Percentiles rank a stretch among this genome's conserved stretches.
Conservation (phyloP, 1,140 invertebrate genomes). For the Drosophila punjabiensis region DNA sequence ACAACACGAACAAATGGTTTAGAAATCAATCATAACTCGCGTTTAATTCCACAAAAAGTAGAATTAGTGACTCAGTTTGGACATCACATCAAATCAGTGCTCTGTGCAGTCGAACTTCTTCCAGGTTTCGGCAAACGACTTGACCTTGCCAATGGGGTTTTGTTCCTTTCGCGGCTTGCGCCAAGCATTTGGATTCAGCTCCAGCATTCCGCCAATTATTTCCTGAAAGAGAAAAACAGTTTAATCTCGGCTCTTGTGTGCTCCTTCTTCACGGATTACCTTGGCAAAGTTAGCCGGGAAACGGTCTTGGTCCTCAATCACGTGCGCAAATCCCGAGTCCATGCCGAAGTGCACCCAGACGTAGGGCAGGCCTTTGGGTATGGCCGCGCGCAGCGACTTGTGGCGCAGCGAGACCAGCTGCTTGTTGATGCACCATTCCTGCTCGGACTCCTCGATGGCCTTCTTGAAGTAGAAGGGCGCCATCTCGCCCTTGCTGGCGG, state of each 20-base stretch:
- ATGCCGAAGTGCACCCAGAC: conserved; percentile 97
- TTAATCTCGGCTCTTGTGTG: background rate
- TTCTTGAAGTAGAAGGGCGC: conserved; percentile 99
- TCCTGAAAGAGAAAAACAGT: conserved; percentile 88
- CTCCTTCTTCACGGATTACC: conserved; percentile 86
- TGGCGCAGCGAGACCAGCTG: conserved; percentile 95
- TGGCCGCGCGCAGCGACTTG: conserved; percentile 91
- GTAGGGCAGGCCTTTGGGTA: conserved; percentile 98
- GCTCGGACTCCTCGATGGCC: conserved; percentile 97
- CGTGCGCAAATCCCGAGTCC: conserved; percentile 96
- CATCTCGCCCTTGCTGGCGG: conserved; percentile 86
- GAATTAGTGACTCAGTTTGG: background rate
- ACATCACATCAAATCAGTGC: conserved; percentile 4
- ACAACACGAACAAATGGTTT: background rate
- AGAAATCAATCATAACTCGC: background rate
- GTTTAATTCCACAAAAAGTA: background rate
- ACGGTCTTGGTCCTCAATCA: conserved; percentile 96
- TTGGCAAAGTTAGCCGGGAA: conserved; percentile 97
- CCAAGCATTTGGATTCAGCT: conserved; percentile 94
- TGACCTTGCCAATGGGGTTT: conserved; percentile 67
- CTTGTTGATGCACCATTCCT: conserved; percentile 97
- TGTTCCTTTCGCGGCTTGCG: conserved; percentile 91
- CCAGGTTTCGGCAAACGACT: conserved; percentile 72
- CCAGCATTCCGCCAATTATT: conserved; percentile 97
- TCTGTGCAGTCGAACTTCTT: conserved; percentile 74